Evolutionary conservation across 2,888 invertebrate species (phyloP).

Genomic region (Ectropis crepuscularia): DNA sequence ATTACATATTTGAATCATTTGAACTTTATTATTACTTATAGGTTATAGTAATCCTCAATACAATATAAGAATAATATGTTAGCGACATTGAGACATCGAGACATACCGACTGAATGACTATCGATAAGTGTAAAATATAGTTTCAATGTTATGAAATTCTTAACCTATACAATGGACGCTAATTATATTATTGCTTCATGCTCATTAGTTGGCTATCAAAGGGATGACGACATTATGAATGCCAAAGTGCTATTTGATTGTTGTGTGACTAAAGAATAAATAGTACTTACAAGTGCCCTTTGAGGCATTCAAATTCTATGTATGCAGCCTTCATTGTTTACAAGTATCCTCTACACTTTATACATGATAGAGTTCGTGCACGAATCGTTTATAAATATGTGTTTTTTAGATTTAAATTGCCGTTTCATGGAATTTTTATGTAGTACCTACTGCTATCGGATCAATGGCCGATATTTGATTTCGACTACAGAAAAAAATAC

Average conservation of each 20-base stretch:
- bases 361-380: too few species aligned
- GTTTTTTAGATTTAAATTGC: too few species aligned
- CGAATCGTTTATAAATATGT: too few species aligned
- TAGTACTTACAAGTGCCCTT: conserved; percentile 13
- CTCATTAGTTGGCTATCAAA: conserved; percentile 28
- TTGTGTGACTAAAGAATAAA: conserved; percentile 26
- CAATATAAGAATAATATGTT: neutral
- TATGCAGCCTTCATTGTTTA: conserved; percentile 1
- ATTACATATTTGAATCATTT: too few species aligned
- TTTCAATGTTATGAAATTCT: conserved; percentile 16
- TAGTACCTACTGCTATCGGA: too few species aligned
- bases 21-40: too few species aligned
- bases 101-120: conserved; percentile 11
- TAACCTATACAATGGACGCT: conserved; percentile 19
- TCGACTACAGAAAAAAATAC: neutral
- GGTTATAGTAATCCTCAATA: too few species aligned
- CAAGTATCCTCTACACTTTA: neutral
- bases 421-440: too few species aligned
- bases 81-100: conserved; percentile 10
- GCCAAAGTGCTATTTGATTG: conserved; percentile 20
- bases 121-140: conserved; percentile 19
- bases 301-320: neutral
- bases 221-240: conserved; percentile 30
- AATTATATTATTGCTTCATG: conserved; percentile 32
- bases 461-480: too few species aligned